Conservation (phyloP, 1,140 invertebrate species). For the Notospermus geniculatus region DNA sequence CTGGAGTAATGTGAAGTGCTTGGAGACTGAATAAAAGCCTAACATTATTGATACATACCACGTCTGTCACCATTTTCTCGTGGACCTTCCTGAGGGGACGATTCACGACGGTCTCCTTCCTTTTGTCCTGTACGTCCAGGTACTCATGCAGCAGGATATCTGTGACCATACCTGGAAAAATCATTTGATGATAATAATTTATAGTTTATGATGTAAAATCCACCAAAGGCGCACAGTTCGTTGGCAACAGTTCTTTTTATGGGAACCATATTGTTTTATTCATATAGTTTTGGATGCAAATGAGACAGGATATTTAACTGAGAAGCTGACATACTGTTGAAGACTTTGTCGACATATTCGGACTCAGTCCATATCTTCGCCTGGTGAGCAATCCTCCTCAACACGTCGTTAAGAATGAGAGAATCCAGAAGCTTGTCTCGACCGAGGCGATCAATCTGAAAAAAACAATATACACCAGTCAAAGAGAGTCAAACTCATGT, state of each 20-base stretch:
- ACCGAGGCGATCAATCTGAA: too few species aligned
- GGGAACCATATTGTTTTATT: too few species aligned
- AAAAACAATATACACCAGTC: too few species aligned
- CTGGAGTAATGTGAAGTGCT: too few species aligned
- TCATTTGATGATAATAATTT: too few species aligned
- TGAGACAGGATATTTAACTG: background rate
- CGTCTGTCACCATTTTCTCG: constrained; percentile 7
- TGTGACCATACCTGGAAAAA: background rate
- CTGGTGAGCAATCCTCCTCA: background rate
- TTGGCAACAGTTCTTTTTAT: too few species aligned
- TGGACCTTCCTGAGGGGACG: background rate
- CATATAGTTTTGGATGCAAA: background rate
- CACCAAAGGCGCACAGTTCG: too few species aligned
- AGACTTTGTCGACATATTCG: background rate
- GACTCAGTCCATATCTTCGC: constrained; percentile 4
- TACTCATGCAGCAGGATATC: constrained; percentile 4
- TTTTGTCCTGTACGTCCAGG: background rate
- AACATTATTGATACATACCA: background rate
- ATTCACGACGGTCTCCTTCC: background rate
- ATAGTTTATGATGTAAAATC: too few species aligned
- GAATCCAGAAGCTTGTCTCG: background rate
- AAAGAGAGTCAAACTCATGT: too few species aligned
- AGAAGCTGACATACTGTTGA: background rate
- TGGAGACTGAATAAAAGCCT: background rate
- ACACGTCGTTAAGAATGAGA: background rate